These are phyloP conservation scores for Psilopsiagon aymara DNA, from an alignment of 2,113 vertebrate species.

Conservation along the genomic window DNA sequence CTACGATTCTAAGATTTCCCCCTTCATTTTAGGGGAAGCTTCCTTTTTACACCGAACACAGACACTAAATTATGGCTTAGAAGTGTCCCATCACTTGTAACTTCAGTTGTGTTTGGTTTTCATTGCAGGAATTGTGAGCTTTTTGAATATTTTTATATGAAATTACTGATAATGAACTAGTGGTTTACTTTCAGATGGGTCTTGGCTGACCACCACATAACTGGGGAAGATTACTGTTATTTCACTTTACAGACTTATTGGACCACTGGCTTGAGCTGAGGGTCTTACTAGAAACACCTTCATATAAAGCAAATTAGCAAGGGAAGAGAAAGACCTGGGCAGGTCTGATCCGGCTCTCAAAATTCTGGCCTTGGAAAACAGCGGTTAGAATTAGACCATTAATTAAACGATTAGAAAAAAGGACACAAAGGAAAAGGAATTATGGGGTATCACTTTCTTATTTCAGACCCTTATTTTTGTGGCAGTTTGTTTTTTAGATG, in stretches of 20 bases:
- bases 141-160: not conserved
- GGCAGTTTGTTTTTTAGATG: not conserved
- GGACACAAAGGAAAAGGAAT: not conserved
- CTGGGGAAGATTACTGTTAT: not conserved
- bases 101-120: not conserved
- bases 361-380: not conserved
- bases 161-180: not conserved
- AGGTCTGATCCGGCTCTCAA: not conserved
- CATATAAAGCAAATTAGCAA: not conserved
- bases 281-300: not conserved
- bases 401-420: not conserved
- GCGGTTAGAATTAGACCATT: not conserved
- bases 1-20: not conserved
- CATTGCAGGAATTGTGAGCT: not conserved
- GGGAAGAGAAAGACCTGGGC: not conserved
- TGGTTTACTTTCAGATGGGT: not conserved
- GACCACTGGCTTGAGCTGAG: not conserved
- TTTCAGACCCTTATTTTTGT: not conserved
- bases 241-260: not conserved
- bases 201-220: not conserved
- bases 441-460: not conserved
- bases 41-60: not conserved
- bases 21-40: not conserved
- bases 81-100: not conserved
- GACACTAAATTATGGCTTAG: not conserved